These are phyloP conservation scores for Erebia epiphron DNA, from an alignment of 2,888 invertebrate species.

Conservation along the genomic window DNA sequence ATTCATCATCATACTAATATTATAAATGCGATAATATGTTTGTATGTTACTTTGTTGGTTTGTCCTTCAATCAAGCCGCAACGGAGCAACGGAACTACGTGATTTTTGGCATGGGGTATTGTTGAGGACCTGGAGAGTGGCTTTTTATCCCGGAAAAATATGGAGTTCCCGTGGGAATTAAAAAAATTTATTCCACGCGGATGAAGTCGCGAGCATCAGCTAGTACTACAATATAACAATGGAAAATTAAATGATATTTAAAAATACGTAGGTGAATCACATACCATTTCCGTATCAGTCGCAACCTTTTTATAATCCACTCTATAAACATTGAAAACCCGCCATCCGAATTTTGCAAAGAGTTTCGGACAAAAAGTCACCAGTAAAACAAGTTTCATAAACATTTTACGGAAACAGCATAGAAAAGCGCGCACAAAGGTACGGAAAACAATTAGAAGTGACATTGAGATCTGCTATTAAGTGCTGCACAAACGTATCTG, in stretches of 20 bases:
- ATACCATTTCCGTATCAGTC: conserved; percentile 1
- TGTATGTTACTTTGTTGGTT: no score
- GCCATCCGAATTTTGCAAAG: conserved; percentile 12
- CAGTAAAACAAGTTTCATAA: conserved; percentile 23
- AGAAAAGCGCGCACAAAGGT: conserved; percentile 59
- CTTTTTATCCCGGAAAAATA: no score
- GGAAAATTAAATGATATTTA: neutral
- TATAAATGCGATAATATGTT: no score
- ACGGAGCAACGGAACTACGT: no score
- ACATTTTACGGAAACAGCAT: conserved; percentile 32
- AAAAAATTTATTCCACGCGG: no score
- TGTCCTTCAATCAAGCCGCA: no score
- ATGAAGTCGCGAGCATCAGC: no score
- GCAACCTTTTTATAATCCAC: conserved; percentile 6
- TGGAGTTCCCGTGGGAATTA: no score
- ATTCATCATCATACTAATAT: no score
- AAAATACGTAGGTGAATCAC: neutral
- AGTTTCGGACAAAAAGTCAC: conserved; percentile 15
- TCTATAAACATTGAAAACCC: conserved; percentile 10
- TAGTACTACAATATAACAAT: no score
- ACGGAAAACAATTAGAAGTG: conserved; percentile 77
- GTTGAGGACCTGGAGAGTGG: no score
- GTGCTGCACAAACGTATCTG: conserved; percentile 77
- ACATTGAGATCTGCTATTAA: conserved; percentile 76
- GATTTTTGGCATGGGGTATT: no score